Conservation (phyloP, 2,888 invertebrate genomes). For the Anarsia innoxiella region DNA sequence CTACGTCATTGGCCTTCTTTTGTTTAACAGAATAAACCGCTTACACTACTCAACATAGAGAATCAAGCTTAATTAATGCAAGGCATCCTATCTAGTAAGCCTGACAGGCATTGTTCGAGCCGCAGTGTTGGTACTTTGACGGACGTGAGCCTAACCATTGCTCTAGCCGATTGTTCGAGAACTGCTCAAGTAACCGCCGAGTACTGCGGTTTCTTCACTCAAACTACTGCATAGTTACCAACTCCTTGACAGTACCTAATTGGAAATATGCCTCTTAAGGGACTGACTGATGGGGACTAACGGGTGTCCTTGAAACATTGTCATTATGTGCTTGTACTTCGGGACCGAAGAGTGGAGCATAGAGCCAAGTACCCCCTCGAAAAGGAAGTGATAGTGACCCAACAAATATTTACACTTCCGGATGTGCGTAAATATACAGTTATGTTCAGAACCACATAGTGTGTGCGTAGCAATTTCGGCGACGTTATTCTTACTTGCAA, state of each 20-base stretch:
- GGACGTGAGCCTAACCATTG: constrained; percentile 60
- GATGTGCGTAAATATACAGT: constrained; percentile 13
- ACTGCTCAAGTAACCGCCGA: constrained; percentile 38
- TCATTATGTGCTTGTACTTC: constrained; percentile 3
- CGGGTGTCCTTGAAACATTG: neutral
- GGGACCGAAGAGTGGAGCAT: neutral
- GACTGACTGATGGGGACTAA: constrained; percentile 12
- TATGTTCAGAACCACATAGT: constrained; percentile 10
- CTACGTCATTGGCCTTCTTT: neutral
- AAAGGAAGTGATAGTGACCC: constrained; percentile 14
- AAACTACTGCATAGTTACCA: constrained; percentile 39
- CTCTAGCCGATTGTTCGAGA: constrained; percentile 43
- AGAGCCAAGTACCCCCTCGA: constrained; percentile 15
- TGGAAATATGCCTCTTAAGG: constrained; percentile 4
- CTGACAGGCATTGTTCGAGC: constrained; percentile 32
- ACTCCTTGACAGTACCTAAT: constrained; percentile 24
- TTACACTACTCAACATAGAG: constrained; percentile 9
- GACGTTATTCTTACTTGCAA: constrained; percentile 4
- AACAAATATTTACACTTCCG: constrained; percentile 15
- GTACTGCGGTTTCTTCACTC: constrained; percentile 24
- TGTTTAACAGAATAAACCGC: constrained; percentile 5
- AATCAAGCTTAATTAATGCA: constrained; percentile 15
- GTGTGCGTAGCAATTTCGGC: constrained; percentile 6
- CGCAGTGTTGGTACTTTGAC: constrained; percentile 49
- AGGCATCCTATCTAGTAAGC: constrained; percentile 6